A percentile compares a stretch with the other conserved stretches of the same genome.
These are phyloP conservation scores for Baccha elongata DNA, from an alignment of 2,888 invertebrate genomes.

Conservation along the genomic window DNA sequence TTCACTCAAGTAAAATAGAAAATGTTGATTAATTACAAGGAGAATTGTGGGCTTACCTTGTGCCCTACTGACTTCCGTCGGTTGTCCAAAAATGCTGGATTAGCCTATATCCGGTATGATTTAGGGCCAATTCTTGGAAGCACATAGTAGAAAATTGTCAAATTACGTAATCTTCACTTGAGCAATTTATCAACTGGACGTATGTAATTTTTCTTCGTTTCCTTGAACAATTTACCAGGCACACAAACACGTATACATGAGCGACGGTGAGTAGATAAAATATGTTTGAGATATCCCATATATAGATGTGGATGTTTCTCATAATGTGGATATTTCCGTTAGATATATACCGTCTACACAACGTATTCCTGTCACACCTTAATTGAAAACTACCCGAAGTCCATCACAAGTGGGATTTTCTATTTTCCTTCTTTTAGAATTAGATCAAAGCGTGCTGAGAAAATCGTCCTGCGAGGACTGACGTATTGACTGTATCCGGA, in stretches of 20 bases:
- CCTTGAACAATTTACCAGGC: conserved; percentile 21
- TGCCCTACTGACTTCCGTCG: conserved; percentile 64
- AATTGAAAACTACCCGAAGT: conserved; percentile 72
- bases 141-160: conserved; percentile 72
- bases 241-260: conserved; percentile 24
- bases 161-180: conserved; percentile 73
- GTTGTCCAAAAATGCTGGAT: conserved; percentile 56
- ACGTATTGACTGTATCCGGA: conserved; percentile 73
- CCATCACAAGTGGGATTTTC: conserved; percentile 48
- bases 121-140: conserved; percentile 60
- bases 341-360: conserved; percentile 55
- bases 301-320: conserved; percentile 46
- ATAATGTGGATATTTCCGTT: conserved; percentile 67
- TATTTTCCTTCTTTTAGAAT: conserved; percentile 2
- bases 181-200: conserved; percentile 73
- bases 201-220: conserved; percentile 73
- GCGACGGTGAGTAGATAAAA: conserved; percentile 41
- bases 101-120: conserved; percentile 74
- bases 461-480: conserved; percentile 60
- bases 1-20: conserved; percentile 51
- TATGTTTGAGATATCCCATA: conserved; percentile 28
- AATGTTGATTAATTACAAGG: conserved; percentile 61
- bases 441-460: conserved; percentile 20
- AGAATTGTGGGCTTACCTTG: conserved; percentile 67
- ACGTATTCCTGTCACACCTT: conserved; percentile 73